Evolutionary conservation across 2,113 vertebrate genomes (phyloP), one percentile per base, ranked within the genome.

Genomic region (Anser cygnoides): DNA sequence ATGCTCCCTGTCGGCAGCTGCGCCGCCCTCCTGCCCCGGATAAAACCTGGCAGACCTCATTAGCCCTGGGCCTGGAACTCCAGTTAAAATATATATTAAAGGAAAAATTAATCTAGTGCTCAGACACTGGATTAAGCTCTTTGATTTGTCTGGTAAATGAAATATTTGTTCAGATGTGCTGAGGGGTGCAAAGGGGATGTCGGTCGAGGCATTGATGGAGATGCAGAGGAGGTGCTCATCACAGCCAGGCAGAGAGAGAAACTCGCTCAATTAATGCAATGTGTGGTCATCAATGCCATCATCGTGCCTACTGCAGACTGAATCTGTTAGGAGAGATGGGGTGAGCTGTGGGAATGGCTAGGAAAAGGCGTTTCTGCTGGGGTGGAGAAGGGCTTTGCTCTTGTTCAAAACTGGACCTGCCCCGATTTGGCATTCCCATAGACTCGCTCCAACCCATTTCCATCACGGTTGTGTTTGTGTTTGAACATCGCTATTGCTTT

Each of bases 381-480:
- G 22, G 31, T n/a, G 14, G 8, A 1, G 39, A 52, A 65, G 37
- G 41, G 16, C 6, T 94, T 54, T 82, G 43, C 39, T 49, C 8
- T 58, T 11, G 13, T 31, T 54, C 31, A 23, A 11, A n/a, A 25
- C 28, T 14, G 39, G 5, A 7, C 11, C 29, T 10, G 1, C 26
- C 82, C 25, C 1, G 0, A 1, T 54, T 50, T 44, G 28, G 80
- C 70, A 7, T 14, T 18, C 12, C 11, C 6, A 18, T 1, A 39
- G 44, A 1, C 22, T 13, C 39, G 3, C 26, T 68, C 35, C 33
- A 37, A 10, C 25, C 5, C 1, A 0, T 13, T 86, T 50, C n/a
- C 44, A 28, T 6, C 0, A 0, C 2, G 4, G 21, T 13, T 19
- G 5, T 62, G 6, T 2, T 20, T 0, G 0, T 8, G 0, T 76